Base-by-base conservation (phyloP, 1,140 invertebrate genomes). In the Drosophila pseudoobscura region DNA sequence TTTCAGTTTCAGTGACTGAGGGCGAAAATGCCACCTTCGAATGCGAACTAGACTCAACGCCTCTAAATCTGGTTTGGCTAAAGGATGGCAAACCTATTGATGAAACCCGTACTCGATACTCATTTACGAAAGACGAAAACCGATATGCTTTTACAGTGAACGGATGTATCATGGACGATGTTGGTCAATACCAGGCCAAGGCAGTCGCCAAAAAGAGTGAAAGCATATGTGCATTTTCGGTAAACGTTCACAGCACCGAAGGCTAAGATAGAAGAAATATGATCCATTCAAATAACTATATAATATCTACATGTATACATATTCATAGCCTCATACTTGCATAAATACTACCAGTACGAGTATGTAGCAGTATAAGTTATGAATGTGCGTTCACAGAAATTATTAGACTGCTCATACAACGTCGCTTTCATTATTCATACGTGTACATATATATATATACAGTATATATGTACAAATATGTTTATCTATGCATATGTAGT, bases 71-170 rank as follows among this genome's bases (percentile, higher is more conserved):
- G 24, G 93, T 93, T 68, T 99, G 98, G 98, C 92, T 97, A 75
- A 98, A 98, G 92, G 98, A 98, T 92, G 96, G 96, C 74, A 97
- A 98, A 90, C 94, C 95, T 49, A 94, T 97, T 56, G 94, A 97
- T 75, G 95, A 94, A 70, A 94, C 94, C 44, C 95, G 95, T 47
- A 93, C 94, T 41, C 94, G 96, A 91, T 97, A 97, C 91, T 95
- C 95, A 77, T 97, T 97, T 92, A 96, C 94, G 43, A 95, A 95
- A 91, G 95, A 97, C 78, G 95, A 94, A 70, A 97, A 95, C 76
- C 94, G 94, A 61, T 96, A 95, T 91, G 93, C 93, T 31, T 95
- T 97, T 74, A 94, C 95, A 82, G 96, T 99, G 66, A 94, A 95
- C 45, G 94, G 95, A 58, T 95, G 95, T 90, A 94, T 94, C 61